Percentiles rank a stretch among this genome's conserved stretches.
These are phyloP conservation scores for Azemiops feae DNA, from an alignment of 2,113 vertebrate species.

Conservation along the genomic window DNA sequence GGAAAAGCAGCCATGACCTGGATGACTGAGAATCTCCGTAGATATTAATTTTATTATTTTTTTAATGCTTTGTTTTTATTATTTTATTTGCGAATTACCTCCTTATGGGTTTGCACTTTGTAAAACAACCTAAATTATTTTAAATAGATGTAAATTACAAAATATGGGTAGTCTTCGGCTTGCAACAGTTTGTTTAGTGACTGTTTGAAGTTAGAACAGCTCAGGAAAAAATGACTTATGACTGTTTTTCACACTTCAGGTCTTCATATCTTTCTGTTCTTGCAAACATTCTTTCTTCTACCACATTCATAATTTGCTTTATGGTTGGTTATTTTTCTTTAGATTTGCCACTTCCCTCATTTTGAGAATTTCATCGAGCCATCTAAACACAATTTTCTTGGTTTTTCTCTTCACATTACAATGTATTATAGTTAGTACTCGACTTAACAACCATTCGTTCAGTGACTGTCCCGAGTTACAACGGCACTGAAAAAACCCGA, in stretches of 20 bases:
- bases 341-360: neutral
- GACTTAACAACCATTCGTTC: neutral
- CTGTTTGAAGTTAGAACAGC: neutral
- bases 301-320: neutral
- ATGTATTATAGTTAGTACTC: neutral
- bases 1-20: too few species aligned
- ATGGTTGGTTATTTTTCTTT: neutral
- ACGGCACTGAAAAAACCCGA: neutral
- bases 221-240: neutral
- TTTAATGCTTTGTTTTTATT: neutral
- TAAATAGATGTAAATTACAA: neutral
- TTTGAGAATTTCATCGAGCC: neutral
- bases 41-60: neutral
- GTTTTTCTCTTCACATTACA: neutral
- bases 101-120: neutral
- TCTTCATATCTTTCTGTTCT: neutral
- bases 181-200: neutral
- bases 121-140: neutral
- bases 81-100: neutral
- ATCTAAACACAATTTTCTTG: neutral
- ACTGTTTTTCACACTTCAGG: neutral
- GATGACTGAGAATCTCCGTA: too few species aligned
- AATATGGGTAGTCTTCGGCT: neutral
- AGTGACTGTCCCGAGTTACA: neutral
- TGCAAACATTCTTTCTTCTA: neutral